Conservation (phyloP, 2,797 vertebrate genomes). For the Valencia hispanica region DNA sequence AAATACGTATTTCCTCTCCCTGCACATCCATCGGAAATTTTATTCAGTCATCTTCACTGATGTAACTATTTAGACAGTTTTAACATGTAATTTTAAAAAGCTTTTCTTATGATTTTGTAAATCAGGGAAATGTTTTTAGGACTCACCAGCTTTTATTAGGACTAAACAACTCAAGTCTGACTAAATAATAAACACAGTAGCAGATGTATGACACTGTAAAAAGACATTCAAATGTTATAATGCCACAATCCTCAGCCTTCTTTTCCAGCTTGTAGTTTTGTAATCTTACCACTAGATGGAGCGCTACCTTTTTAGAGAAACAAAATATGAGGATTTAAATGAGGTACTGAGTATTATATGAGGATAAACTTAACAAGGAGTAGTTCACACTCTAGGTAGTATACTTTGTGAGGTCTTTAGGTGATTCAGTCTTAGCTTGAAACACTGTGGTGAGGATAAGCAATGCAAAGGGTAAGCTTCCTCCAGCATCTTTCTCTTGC, state of each 20-base stretch:
- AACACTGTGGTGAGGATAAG: neutral
- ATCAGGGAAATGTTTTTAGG: neutral
- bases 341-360: constrained; percentile 40
- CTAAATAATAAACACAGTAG: neutral
- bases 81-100: neutral
- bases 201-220: neutral
- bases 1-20: neutral
- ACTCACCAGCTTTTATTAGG: neutral
- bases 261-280: constrained; percentile 32
- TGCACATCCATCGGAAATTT: neutral
- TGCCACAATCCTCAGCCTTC: neutral
- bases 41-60: neutral
- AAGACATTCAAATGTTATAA: constrained; percentile 4
- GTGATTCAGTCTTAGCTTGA: neutral
- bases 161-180: neutral
- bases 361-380: constrained; percentile 16
- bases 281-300: constrained; percentile 53
- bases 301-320: constrained; percentile 16
- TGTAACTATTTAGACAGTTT: neutral
- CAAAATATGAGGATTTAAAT: constrained; percentile 32
- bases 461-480: neutral
- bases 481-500: neutral
- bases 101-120: neutral
- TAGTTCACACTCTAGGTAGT: constrained; percentile 50
- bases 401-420: constrained; percentile 13